Conservation (phyloP, 2,888 invertebrate species). For the Dryocosmus kuriphilus region DNA sequence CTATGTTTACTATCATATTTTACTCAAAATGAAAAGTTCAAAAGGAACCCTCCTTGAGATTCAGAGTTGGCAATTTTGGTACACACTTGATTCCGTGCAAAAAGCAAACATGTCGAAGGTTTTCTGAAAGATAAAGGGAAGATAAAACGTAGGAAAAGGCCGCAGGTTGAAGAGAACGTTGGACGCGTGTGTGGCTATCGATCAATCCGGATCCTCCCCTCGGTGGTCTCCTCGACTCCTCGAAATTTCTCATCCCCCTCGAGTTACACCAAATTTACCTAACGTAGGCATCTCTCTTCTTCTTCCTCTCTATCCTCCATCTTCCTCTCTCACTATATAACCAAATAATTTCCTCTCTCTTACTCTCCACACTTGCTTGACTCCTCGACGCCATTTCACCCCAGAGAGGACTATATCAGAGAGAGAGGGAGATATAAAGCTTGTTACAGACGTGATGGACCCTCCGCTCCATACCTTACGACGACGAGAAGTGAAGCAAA, state of each 20-base stretch:
- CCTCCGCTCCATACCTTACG: slow-evolving; percentile 74
- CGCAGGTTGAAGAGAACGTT: slow-evolving; percentile 58
- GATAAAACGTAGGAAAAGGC: slow-evolving; percentile 52
- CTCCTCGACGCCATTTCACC: slow-evolving; percentile 54
- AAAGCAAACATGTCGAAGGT: slow-evolving; percentile 32
- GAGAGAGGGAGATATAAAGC: slow-evolving; percentile 56
- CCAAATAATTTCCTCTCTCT: slow-evolving; percentile 56
- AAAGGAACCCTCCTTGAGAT: slow-evolving; percentile 1
- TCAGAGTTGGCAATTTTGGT: slow-evolving; percentile 25
- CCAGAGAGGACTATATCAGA: slow-evolving; percentile 65
- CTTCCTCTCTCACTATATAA: slow-evolving; percentile 67
- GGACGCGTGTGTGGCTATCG: slow-evolving; percentile 67
- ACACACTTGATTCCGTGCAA: slow-evolving; percentile 15
- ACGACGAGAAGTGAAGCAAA: slow-evolving; percentile 57
- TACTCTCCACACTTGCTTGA: slow-evolving; percentile 60
- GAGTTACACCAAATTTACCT: slow-evolving; percentile 75
- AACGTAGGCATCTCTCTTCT: slow-evolving; percentile 68
- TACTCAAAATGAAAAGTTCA: neutral
- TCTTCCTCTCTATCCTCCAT: slow-evolving; percentile 58
- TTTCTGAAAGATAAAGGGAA: slow-evolving; percentile 24
- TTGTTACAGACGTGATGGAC: slow-evolving; percentile 77
- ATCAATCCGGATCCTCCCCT: slow-evolving; percentile 60
- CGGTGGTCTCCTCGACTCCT: slow-evolving; percentile 61
- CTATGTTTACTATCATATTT: too few species aligned
- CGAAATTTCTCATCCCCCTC: slow-evolving; percentile 68